phyloP scores from a whole-genome alignment of 1,140 invertebrate genomes.

The Sminthurinus signatus region DNA sequence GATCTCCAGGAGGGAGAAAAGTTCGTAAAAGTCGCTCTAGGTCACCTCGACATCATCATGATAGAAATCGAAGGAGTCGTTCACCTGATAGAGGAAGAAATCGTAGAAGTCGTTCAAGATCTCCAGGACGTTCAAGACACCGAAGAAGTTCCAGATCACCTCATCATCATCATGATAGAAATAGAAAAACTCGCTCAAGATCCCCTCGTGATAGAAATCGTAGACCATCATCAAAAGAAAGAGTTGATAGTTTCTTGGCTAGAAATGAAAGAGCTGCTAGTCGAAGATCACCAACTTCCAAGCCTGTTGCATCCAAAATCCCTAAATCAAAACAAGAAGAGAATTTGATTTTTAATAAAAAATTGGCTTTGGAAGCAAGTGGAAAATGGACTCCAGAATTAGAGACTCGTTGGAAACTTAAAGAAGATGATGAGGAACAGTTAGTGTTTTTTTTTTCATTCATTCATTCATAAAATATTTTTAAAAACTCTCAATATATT shows the following conservation, averaged over 20 bases:
- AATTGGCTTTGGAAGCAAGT: constrained; percentile 16
- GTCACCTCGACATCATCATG: constrained; percentile 6
- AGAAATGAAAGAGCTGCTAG: constrained; percentile 13
- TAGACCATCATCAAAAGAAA: background rate
- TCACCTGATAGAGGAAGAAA: constrained; percentile 1
- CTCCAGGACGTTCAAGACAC: background rate
- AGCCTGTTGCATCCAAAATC: background rate
- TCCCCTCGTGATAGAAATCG: background rate
- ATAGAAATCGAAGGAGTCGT: constrained; percentile 1
- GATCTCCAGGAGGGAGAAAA: background rate
- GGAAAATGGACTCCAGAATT: constrained; percentile 32
- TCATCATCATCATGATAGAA: background rate
- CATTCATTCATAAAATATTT: too few relatives aligned
- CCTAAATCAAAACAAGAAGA: background rate
- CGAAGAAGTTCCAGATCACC: constrained; percentile 14
- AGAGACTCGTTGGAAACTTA: constrained; percentile 23
- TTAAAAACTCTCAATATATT: too few relatives aligned
- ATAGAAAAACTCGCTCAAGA: background rate
- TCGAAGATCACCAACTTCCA: background rate
- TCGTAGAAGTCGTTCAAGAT: constrained; percentile 12
- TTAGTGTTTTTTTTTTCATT: constrained; percentile 8
- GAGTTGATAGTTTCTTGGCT: constrained; percentile 28
- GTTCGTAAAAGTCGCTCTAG: constrained; percentile 4
- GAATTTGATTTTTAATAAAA: constrained; percentile 25
- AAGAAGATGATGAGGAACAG: constrained; percentile 28